Evolutionary conservation across 2,113 vertebrate species (phyloP).

Genomic region (Rallus limicola): DNA sequence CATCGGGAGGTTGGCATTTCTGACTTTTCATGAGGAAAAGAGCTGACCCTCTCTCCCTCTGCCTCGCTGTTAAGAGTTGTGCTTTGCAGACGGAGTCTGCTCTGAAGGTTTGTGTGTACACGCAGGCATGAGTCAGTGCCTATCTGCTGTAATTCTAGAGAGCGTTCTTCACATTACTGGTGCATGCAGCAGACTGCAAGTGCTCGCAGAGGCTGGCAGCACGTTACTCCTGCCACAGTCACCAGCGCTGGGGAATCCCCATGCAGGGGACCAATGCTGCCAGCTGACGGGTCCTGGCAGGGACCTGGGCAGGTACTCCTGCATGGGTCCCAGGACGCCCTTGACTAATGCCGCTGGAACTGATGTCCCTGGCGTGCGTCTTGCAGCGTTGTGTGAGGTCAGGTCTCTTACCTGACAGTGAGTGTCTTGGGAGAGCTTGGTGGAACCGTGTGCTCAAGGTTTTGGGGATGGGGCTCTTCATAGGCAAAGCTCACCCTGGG

Average conservation of each 20-base stretch:
- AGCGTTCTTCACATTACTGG: neutral
- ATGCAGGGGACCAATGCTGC: neutral
- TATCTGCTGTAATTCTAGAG: neutral
- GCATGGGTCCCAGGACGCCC: neutral
- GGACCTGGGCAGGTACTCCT: neutral
- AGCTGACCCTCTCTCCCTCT: neutral
- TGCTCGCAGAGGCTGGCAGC: neutral
- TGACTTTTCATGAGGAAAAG: neutral
- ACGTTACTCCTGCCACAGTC: constrained; percentile 4
- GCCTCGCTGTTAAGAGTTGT: neutral
- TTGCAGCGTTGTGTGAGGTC: neutral
- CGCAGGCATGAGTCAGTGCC: neutral
- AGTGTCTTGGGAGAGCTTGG: neutral
- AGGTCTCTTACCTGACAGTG: neutral
- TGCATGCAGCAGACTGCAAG: rapidly evolving
- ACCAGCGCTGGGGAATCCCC: neutral
- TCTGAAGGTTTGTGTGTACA: neutral
- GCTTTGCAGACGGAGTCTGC: neutral
- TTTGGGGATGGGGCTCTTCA: neutral
- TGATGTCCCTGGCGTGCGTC: neutral
- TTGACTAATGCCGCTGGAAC: neutral
- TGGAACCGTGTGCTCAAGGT: neutral
- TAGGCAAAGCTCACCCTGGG: neutral
- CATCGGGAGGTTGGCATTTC: neutral
- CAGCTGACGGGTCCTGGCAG: rapidly evolving